Evolutionary conservation across 2,888 invertebrate species (phyloP).

Genomic region (Lordiphosa andalusiaca): DNA sequence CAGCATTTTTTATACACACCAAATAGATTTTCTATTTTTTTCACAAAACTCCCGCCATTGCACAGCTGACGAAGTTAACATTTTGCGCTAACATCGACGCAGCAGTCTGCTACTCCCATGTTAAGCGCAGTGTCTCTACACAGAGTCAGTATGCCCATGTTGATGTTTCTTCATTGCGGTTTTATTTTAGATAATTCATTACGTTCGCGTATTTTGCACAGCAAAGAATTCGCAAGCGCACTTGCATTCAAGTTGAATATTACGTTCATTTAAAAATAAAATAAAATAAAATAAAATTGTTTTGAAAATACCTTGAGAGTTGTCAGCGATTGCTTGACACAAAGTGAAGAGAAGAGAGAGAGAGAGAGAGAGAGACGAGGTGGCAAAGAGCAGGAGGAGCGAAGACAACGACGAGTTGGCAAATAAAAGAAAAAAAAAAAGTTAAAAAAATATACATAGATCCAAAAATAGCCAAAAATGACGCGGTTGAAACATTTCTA

Average conservation of each 20-base stretch:
- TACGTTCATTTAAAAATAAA: slow-evolving; percentile 18
- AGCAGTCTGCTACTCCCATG: too few relatives aligned
- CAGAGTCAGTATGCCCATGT: slow-evolving; percentile 15
- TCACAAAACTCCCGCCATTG: too few relatives aligned
- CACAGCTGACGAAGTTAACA: too few relatives aligned
- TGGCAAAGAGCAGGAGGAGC: slow-evolving; percentile 1
- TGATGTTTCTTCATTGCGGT: slow-evolving; percentile 21
- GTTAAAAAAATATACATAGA: slow-evolving; percentile 13
- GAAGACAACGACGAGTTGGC: slow-evolving; percentile 34
- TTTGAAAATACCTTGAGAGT: background rate
- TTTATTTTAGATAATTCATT: slow-evolving; percentile 21
- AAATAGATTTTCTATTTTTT: too few relatives aligned
- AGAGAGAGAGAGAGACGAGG: slow-evolving; percentile 13
- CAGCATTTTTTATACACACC: too few relatives aligned
- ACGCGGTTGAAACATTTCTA: slow-evolving; percentile 77
- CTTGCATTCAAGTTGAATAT: background rate
- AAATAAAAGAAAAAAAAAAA: slow-evolving; percentile 30
- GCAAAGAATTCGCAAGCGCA: slow-evolving; percentile 1
- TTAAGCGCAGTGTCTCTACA: too few relatives aligned
- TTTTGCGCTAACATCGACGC: too few relatives aligned
- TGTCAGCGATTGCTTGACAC: slow-evolving; percentile 16
- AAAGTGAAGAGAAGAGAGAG: slow-evolving; percentile 25
- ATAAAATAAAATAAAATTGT: slow-evolving; percentile 1
- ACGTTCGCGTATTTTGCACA: slow-evolving; percentile 27
- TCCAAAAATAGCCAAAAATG: slow-evolving; percentile 65